Conservation (phyloP, 2,888 invertebrate genomes). For the Euplagia quadripunctaria region DNA sequence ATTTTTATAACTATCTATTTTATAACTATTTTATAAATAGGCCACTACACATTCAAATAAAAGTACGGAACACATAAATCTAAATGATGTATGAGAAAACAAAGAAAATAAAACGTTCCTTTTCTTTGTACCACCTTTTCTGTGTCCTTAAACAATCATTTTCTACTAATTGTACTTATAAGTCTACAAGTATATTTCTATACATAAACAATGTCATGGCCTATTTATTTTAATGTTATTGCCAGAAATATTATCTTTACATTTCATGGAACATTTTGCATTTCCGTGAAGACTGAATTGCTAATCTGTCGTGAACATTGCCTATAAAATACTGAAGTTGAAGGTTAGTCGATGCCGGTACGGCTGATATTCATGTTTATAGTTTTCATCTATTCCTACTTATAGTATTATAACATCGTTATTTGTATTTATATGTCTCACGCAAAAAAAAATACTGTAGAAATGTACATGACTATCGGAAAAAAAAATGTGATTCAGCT, state of each 20-base stretch:
- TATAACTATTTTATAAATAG: too few species aligned
- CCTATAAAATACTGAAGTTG: constrained; percentile 13
- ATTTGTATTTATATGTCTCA: constrained; percentile 6
- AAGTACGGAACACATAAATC: not conserved
- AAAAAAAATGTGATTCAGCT: too few species aligned
- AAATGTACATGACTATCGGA: too few species aligned
- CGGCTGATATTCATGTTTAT: constrained; percentile 6
- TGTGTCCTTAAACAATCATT: not conserved
- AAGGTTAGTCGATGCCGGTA: constrained; percentile 10
- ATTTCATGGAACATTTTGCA: constrained; percentile 7
- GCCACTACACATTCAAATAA: not conserved
- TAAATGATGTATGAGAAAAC: too few species aligned
- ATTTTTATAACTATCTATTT: too few species aligned
- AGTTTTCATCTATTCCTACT: not conserved
- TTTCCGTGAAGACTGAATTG: constrained; percentile 13
- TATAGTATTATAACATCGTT: not conserved
- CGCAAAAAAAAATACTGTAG: not conserved
- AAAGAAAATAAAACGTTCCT: too few species aligned
- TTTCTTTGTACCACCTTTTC: too few species aligned
- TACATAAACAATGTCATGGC: too few species aligned
- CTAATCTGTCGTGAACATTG: constrained; percentile 9
- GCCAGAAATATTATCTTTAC: not conserved
- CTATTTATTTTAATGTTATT: not conserved
- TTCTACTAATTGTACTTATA: not conserved
- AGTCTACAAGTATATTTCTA: not conserved